Evolutionary conservation across 2,888 invertebrate species (phyloP).

Genomic region (Megastigmus dorsalis): DNA sequence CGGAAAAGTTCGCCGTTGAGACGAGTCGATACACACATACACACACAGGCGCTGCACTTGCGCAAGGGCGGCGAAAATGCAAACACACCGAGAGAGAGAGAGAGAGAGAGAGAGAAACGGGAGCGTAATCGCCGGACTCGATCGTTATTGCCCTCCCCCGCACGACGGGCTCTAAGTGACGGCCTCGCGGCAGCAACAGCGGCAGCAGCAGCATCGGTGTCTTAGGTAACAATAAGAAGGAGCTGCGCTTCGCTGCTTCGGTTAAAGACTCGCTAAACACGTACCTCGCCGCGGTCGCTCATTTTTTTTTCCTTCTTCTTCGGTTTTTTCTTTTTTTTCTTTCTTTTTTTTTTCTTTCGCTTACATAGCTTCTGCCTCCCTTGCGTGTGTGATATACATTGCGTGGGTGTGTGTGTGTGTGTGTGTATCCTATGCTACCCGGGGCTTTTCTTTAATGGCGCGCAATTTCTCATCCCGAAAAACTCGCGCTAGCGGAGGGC

Average conservation of each 20-base stretch:
- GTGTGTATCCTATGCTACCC: no score
- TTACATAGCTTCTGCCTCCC: no score
- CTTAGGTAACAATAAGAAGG: conserved; percentile 60
- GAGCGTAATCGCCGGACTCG: background rate
- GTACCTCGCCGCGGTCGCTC: conserved; percentile 53
- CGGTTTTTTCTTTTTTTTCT: conserved; percentile 14
- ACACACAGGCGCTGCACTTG: no score
- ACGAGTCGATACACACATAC: conserved; percentile 8
- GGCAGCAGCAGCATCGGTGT: no score
- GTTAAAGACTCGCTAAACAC: conserved; percentile 69
- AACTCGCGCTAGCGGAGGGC: background rate
- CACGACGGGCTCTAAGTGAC: conserved; percentile 34
- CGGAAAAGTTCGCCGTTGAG: no score
- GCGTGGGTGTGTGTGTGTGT: no score
- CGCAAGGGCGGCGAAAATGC: background rate
- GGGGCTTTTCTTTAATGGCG: no score
- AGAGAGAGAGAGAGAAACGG: background rate
- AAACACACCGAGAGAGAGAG: background rate
- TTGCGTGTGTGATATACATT: no score
- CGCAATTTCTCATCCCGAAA: conserved; percentile 6
- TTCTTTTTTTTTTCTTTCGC: no score
- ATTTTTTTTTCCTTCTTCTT: conserved; percentile 12
- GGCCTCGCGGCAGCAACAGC: conserved; percentile 15
- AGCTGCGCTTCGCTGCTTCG: conserved; percentile 69
- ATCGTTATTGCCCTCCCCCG: background rate